Evolutionary conservation across 2,797 vertebrate genomes (phyloP).

Genomic region (Gymnothorax reevesii): DNA sequence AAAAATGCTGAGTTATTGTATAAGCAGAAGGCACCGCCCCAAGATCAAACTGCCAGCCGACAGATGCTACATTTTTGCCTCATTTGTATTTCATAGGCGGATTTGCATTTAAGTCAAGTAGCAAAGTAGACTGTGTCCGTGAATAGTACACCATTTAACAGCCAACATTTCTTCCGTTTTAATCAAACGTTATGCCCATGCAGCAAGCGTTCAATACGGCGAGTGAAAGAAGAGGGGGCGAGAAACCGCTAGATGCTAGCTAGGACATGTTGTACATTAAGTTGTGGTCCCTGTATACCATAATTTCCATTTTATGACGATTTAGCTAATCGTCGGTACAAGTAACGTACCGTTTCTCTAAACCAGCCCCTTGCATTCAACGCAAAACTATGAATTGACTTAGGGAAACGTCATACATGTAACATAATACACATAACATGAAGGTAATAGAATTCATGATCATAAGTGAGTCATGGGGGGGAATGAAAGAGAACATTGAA

Average conservation of each 20-base stretch:
- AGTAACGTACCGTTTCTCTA: slow-evolving; percentile 16
- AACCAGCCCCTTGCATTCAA: background rate
- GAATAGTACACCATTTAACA: background rate
- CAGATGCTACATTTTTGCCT: slow-evolving; percentile 10
- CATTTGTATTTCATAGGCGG: background rate
- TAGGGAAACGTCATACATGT: background rate
- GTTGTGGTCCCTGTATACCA: background rate
- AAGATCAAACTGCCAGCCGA: slow-evolving; percentile 52
- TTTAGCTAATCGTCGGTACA: background rate
- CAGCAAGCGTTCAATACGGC: background rate
- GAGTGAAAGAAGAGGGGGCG: slow-evolving; percentile 18
- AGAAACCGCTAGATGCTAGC: background rate
- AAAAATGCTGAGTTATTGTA: slow-evolving; percentile 21
- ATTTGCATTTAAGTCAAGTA: background rate
- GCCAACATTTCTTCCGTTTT: too few species aligned
- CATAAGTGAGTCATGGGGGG: background rate
- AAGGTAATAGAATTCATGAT: background rate
- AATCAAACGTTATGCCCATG: background rate
- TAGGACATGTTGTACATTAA: slow-evolving; percentile 28
- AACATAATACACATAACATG: background rate
- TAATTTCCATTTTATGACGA: slow-evolving; percentile 17
- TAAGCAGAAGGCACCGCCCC: slow-evolving; percentile 77
- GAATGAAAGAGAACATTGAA: background rate
- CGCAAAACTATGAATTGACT: background rate
- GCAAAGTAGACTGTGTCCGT: background rate